Evolutionary conservation across 2,888 invertebrate species (phyloP).

Genomic region (Brenthis ino): DNA sequence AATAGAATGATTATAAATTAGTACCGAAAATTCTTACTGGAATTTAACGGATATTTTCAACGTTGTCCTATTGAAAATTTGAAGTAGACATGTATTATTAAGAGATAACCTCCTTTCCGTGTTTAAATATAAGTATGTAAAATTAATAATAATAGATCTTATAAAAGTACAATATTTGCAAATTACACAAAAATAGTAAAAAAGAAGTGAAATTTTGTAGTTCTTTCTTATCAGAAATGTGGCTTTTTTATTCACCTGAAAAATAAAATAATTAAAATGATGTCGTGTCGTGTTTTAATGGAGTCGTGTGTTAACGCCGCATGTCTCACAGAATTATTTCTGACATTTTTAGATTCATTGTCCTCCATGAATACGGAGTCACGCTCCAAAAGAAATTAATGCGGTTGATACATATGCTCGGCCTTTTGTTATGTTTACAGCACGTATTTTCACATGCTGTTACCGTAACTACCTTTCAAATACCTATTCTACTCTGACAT

Average conservation of each 20-base stretch:
- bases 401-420: constrained; percentile 56
- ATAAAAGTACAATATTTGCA: constrained; percentile 1
- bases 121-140: background rate
- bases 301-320: constrained; percentile 50
- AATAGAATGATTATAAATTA: constrained; percentile 34
- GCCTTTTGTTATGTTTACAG: constrained; percentile 52
- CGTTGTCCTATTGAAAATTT: background rate
- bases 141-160: background rate
- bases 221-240: constrained; percentile 21
- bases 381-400: constrained; percentile 81
- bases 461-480: constrained; percentile 42
- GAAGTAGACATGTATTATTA: background rate
- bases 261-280: constrained; percentile 34
- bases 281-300: constrained; percentile 50
- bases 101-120: background rate
- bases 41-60: constrained; percentile 21
- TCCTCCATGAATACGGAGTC: constrained; percentile 72
- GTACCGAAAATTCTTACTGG: constrained; percentile 33
- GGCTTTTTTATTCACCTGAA: constrained; percentile 20
- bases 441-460: constrained; percentile 44
- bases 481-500: constrained; percentile 39
- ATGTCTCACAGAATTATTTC: constrained; percentile 81
- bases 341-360: constrained; percentile 79
- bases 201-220: background rate
- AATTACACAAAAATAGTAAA: background rate